Evolutionary conservation across 1,140 invertebrate genomes (phyloP).

Genomic region (Oedothorax gibbosus): DNA sequence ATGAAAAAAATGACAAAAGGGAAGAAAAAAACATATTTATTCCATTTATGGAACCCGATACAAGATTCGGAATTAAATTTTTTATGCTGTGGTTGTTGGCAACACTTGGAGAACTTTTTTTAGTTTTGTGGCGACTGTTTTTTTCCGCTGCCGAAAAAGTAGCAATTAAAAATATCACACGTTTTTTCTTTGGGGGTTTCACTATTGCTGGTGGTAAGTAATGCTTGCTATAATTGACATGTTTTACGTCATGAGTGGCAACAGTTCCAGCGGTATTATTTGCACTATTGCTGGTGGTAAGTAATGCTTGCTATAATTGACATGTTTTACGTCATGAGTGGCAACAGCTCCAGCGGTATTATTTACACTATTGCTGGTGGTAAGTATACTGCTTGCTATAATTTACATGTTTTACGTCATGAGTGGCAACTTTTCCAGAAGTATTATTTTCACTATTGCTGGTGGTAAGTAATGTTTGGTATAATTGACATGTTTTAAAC

Average conservation of each 20-base stretch:
- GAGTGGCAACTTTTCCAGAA: too few species aligned
- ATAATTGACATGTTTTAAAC: background rate
- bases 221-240: background rate
- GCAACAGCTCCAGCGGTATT: background rate
- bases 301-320: background rate
- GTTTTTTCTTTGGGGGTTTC: slow-evolving; percentile 2
- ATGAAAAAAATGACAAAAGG: slow-evolving; percentile 9
- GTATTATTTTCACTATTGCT: too few species aligned
- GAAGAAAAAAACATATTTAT: slow-evolving; percentile 44
- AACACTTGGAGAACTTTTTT: slow-evolving; percentile 3
- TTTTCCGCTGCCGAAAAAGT: background rate
- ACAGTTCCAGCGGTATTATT: background rate
- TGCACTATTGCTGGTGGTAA: too few species aligned
- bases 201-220: background rate
- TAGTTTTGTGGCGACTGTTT: slow-evolving; percentile 7
- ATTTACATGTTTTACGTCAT: background rate
- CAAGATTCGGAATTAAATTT: slow-evolving; percentile 34
- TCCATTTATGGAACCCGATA: slow-evolving; percentile 42
- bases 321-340: background rate
- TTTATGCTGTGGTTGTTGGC: background rate
- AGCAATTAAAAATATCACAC: background rate
- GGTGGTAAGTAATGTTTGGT: background rate
- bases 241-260: background rate
- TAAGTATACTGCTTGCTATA: background rate
- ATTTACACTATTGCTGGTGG: too few species aligned